phyloP scores from a whole-genome alignment of 2,888 invertebrate genomes.

The Idaea aversata region DNA sequence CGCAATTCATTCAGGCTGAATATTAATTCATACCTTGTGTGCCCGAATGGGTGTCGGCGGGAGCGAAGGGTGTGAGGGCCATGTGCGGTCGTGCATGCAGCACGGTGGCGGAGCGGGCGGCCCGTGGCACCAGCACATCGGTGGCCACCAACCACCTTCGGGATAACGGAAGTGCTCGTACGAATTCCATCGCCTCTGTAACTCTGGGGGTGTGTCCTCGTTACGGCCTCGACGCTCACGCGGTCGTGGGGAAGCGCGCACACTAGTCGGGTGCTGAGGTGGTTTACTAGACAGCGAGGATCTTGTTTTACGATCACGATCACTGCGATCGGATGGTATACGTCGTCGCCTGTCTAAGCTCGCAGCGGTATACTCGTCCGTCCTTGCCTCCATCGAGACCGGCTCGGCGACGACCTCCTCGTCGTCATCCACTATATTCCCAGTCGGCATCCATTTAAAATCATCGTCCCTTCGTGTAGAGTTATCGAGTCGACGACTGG shows the following conservation, averaged over 20 bases:
- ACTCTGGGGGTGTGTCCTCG: slow-evolving; percentile 66
- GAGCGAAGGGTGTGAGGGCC: slow-evolving; percentile 75
- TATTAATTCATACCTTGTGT: slow-evolving; percentile 67
- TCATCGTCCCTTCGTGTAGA: slow-evolving; percentile 84
- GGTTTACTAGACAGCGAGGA: slow-evolving; percentile 80
- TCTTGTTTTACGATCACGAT: slow-evolving; percentile 83
- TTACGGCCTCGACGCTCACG: slow-evolving; percentile 50
- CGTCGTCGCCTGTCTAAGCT: slow-evolving; percentile 81
- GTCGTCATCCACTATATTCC: slow-evolving; percentile 56
- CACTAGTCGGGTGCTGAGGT: slow-evolving; percentile 68
- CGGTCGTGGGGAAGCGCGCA: slow-evolving; percentile 65
- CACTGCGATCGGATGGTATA: slow-evolving; percentile 72
- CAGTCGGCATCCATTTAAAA: slow-evolving; percentile 83
- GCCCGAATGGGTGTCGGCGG: slow-evolving; percentile 56
- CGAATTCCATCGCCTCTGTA: slow-evolving; percentile 75
- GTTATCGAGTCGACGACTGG: slow-evolving; percentile 71
- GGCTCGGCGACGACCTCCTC: slow-evolving; percentile 48
- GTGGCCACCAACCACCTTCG: slow-evolving; percentile 75
- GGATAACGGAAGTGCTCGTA: slow-evolving; percentile 83
- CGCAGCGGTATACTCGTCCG: slow-evolving; percentile 62
- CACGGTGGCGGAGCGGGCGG: slow-evolving; percentile 70
- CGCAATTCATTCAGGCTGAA: slow-evolving; percentile 11
- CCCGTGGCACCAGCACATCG: slow-evolving; percentile 74
- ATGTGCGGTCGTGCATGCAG: slow-evolving; percentile 71
- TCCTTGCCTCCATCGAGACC: slow-evolving; percentile 48